These are phyloP conservation scores for Tipula helvola DNA, from an alignment of 2,888 invertebrate genomes.

Conservation along the genomic window DNA sequence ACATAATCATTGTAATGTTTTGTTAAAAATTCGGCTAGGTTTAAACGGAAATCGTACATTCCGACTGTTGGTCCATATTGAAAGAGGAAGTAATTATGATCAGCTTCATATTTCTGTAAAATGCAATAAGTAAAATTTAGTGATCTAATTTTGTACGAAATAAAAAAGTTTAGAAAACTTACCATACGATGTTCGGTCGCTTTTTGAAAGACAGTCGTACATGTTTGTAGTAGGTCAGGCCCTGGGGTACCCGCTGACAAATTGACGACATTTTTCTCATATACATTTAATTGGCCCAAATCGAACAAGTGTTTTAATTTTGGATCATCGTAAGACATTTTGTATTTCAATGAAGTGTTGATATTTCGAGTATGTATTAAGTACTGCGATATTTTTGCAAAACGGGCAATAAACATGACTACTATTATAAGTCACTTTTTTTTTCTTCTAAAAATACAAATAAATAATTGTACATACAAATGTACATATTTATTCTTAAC, in stretches of 20 bases:
- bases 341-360: too few species aligned
- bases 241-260: constrained; percentile 43
- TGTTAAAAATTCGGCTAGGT: constrained; percentile 37
- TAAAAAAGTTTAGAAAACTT: too few species aligned
- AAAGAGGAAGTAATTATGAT: constrained; percentile 35
- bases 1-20: constrained; percentile 35
- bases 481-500: too few species aligned
- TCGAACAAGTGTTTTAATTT: constrained; percentile 39
- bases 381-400: not conserved
- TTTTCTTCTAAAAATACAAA: too few species aligned
- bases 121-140: not conserved
- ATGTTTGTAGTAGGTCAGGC: constrained; percentile 38
- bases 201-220: too few species aligned
- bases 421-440: too few species aligned
- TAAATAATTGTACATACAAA: too few species aligned
- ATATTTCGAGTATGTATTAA: too few species aligned
- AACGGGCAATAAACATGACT: not conserved
- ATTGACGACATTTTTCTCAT: constrained; percentile 34
- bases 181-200: too few species aligned
- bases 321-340: not conserved
- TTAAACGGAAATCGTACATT: constrained; percentile 36
- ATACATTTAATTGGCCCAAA: constrained; percentile 36
- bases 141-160: too few species aligned
- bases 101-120: constrained; percentile 26
- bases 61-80: constrained; percentile 41